Base-by-base conservation (phyloP, 2,888 invertebrate genomes). In the Xestia xanthographa region DNA sequence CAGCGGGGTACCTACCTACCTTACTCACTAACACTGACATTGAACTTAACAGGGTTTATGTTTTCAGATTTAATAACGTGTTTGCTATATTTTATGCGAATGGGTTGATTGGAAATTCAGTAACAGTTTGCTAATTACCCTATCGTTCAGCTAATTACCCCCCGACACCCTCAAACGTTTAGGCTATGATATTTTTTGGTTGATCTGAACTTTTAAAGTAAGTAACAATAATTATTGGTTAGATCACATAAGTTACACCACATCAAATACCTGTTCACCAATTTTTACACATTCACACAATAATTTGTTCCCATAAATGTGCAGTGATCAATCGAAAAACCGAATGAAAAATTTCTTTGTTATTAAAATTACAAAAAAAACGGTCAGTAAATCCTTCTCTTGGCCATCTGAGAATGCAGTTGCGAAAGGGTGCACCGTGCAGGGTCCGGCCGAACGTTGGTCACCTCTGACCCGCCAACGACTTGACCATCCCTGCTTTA, bases 381-480 rank as follows among this genome's bases (percentile, higher is more conserved):
- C 84, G 83, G 84, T 72, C 80, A 69, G 85, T 85, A 75, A 77
- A 82, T 80, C 77, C 75, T 66, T 83, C 77, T 86, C 71, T 65
- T 79, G 50, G 60, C 75, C 81, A 84, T 88, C 84, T 83, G 75
- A 77, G 85, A 85, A 88, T 86, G 88, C 89, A 91, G 89, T 92
- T 91, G 93, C 94, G 88, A 94, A 95, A 95, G 95, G 95, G 95
- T 78, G 70, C 91, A 90, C 58, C 58, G 29, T 65, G 74, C 91
- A 90, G 83, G 84, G 75, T 79, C 63, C 81, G 80, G 81, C 76
- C 84, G 89, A 87, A 93, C 94, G 96, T 96, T 96, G 93, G 91
- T 94, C 95, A 96, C 96, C 96, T 95, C 92, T 96, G 96, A 96
- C 96, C 95, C 91, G 88, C 91, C 93, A 92, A 93, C 92, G 91